phyloP scores from a whole-genome alignment of 2,113 vertebrate genomes.

The Gymnorhina tibicen region DNA sequence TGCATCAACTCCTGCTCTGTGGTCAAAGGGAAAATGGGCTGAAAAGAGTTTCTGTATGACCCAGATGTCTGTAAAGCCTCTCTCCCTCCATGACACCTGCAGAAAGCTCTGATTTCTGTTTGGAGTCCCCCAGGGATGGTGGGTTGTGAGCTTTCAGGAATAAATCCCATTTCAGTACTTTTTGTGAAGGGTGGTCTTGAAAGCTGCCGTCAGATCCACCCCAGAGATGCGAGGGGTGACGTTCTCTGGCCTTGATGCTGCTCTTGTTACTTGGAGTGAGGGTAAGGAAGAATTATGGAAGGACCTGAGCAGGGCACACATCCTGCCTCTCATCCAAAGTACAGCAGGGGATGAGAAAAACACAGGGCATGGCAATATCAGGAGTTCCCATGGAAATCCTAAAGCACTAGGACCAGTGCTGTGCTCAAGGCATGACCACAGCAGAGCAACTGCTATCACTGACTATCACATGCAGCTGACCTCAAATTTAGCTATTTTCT shows the following conservation, averaged over 20 bases:
- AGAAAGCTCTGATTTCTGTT: neutral
- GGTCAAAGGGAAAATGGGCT: neutral
- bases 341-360: neutral
- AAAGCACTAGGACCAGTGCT: accelerated
- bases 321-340: neutral
- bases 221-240: neutral
- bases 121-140: neutral
- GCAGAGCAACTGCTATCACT: neutral
- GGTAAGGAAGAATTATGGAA: neutral
- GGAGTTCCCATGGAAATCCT: neutral
- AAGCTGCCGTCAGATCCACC: neutral
- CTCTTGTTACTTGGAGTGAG: neutral
- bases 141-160: neutral
- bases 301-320: neutral
- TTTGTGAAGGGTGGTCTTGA: neutral
- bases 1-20: neutral
- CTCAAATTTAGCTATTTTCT: neutral
- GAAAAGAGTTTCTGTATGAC: neutral
- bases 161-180: neutral
- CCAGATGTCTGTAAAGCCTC: neutral
- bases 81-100: neutral
- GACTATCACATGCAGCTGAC: neutral
- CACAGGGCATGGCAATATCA: neutral
- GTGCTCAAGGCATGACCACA: neutral
- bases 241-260: neutral